A percentile compares a stretch with the other conserved stretches of the same genome.
These are phyloP conservation scores for Myzus persicae DNA, from an alignment of 1,140 invertebrate genomes.

Conservation along the genomic window DNA sequence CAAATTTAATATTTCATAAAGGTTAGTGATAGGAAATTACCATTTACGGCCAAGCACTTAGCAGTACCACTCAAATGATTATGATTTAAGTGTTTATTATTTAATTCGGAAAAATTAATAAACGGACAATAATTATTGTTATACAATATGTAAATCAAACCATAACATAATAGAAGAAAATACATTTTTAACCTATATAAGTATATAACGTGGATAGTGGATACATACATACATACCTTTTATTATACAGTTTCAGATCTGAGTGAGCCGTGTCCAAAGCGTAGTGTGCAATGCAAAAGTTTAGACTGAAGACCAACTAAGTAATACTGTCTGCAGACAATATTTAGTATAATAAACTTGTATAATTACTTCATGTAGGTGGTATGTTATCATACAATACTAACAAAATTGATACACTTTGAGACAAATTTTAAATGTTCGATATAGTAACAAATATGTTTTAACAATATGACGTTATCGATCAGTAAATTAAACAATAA, in stretches of 20 bases:
- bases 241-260: too few relatives aligned
- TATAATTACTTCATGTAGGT: background rate
- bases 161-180: background rate
- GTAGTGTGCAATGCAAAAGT: background rate
- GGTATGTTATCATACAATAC: too few relatives aligned
- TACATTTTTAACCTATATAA: background rate
- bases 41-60: too few relatives aligned
- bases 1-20: too few relatives aligned
- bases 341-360: background rate
- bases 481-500: background rate
- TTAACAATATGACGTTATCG: background rate
- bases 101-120: background rate
- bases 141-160: background rate
- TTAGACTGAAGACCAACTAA: background rate
- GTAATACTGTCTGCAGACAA: background rate
- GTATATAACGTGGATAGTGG: too few relatives aligned
- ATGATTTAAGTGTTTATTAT: background rate
- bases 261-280: too few relatives aligned
- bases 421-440: too few relatives aligned
- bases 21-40: too few relatives aligned
- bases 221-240: too few relatives aligned
- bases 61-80: too few relatives aligned
- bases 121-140: background rate
- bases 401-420: too few relatives aligned
- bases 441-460: background rate